A percentile compares a stretch with the other conserved stretches of the same genome.
Evolutionary conservation across 2,888 invertebrate species (phyloP).

Genomic region (Drosophila hamatofila): DNA sequence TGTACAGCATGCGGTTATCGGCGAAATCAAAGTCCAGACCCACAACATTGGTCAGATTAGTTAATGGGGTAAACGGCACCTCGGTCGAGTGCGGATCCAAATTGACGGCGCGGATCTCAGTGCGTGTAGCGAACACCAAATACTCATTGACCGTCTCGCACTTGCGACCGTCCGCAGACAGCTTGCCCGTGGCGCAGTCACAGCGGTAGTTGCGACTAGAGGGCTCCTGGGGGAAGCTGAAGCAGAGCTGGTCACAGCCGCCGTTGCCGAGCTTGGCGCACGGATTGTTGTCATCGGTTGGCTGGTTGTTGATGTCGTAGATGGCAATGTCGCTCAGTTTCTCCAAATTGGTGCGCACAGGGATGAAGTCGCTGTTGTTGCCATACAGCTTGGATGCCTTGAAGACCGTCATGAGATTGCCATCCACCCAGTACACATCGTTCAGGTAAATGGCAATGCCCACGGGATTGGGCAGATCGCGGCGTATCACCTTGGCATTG

Average conservation of each 20-base stretch:
- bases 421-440: conserved; percentile 97
- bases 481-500: conserved; percentile 92
- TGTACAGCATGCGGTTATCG: conserved; percentile 95
- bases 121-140: conserved; percentile 96
- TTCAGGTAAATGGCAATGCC: conserved; percentile 94
- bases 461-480: conserved; percentile 96
- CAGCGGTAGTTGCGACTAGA: conserved; percentile 89
- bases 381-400: conserved; percentile 92
- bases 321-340: conserved; percentile 96
- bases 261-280: conserved; percentile 91
- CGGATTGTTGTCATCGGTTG: conserved; percentile 92
- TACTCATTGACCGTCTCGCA: conserved; percentile 95
- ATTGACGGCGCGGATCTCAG: conserved; percentile 96
- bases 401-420: conserved; percentile 94
- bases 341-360: conserved; percentile 92
- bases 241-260: conserved; percentile 97
- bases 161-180: conserved; percentile 88
- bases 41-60: conserved; percentile 95
- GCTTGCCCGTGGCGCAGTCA: conserved; percentile 95
- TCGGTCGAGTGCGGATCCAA: conserved; percentile 93
- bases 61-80: conserved; percentile 93
- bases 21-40: conserved; percentile 98
- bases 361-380: conserved; percentile 89
- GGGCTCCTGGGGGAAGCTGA: conserved; percentile 92
- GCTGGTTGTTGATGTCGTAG: conserved; percentile 95